phyloP scores from a whole-genome alignment of 2,797 vertebrate genomes.

The Lacerta bilineata region DNA sequence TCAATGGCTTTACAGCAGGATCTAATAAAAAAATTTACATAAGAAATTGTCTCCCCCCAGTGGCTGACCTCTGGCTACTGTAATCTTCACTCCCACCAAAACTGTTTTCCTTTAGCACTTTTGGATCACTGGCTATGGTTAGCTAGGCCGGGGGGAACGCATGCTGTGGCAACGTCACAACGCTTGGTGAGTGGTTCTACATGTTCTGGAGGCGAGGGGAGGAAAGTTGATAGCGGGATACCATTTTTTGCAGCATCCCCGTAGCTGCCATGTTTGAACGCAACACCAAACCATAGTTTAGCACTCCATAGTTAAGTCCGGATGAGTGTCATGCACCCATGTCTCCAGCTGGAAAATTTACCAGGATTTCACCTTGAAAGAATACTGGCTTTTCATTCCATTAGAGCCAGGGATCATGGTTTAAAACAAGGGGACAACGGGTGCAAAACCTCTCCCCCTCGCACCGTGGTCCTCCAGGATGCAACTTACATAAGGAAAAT shows the following conservation, averaged over 20 bases:
- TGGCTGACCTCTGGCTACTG: neutral
- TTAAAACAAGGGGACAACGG: no score
- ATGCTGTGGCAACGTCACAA: neutral
- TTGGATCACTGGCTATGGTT: neutral
- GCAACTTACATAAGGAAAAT: no score
- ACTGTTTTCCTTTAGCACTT: neutral
- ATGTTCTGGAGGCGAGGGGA: neutral
- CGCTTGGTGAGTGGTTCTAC: neutral
- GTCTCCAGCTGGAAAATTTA: neutral
- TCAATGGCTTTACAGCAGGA: neutral
- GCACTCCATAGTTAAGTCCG: neutral
- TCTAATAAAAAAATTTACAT: neutral
- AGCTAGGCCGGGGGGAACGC: neutral
- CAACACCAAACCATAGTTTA: neutral
- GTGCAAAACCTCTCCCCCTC: neutral
- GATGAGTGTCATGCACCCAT: neutral
- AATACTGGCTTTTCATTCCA: neutral
- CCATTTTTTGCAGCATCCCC: neutral
- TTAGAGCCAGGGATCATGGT: neutral
- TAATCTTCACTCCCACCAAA: neutral
- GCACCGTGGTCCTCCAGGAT: neutral
- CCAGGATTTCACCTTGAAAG: neutral
- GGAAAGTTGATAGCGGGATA: neutral
- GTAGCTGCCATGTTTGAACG: neutral
- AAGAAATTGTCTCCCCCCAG: constrained; percentile 31